Base-by-base conservation (phyloP, 2,888 invertebrate genomes). In the Chironomus tentans region DNA sequence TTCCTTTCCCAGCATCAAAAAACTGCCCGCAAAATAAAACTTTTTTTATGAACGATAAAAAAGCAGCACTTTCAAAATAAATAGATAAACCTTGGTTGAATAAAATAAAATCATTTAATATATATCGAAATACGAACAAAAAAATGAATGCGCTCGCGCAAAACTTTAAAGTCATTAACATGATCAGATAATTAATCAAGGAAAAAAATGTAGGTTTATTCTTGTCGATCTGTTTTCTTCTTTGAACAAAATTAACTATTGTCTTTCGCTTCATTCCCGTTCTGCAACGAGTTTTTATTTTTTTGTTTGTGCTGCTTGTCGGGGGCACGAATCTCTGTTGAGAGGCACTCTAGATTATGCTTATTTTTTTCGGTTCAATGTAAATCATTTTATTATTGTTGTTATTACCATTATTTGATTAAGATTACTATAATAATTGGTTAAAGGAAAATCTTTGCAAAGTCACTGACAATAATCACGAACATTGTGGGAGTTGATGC, bases 141-240 rank as follows among this genome's bases (percentile, higher is more conserved):
- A 56, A 10, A 15, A 15, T 24, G 65, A 65, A 65, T 65, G 65
- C 3, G 21, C 65, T 18, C 65, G 65, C 65, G 56, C 24, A 38
- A 38, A 10, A 38, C 38, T 65, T 65, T 71, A 71, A 71, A 71
- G 48, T 71, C 65, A 65, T 65, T 65, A 50, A 50, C 24, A 50
- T 71, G 71, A 71, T 71, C 71, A 71, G 71, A 71, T 71, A 50
- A 71, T 71, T 71, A 71, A 71, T 12, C 3, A 21, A 65, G 21
- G 21, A 24, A 18, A 24, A 65, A 24, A 65, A 65, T 65, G 56
- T 18, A 56, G 18, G 15, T 56, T 56, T 56, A 56, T n/a, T 56
- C 15, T 56, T n/a, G 15, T n/a, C n/a, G 56, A 56, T 56, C n/a
- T 56, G 18, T 56, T 56, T 56, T 56, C 18, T 56, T 56, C 38